phyloP scores from a whole-genome alignment of 2,113 vertebrate species.

The Tragelaphus imberbis region DNA sequence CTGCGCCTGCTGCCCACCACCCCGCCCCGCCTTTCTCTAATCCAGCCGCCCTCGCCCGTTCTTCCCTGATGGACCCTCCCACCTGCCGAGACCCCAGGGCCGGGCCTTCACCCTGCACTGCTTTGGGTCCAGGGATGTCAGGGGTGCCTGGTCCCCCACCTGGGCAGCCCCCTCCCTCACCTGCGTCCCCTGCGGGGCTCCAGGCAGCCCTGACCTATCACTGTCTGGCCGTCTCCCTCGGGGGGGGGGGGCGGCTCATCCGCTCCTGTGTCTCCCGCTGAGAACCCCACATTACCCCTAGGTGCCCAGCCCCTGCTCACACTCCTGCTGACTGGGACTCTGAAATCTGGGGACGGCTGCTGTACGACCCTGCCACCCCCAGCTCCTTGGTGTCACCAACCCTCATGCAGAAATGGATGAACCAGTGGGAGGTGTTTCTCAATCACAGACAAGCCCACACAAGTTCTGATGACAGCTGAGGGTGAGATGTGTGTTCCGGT shows the following conservation, averaged over 20 bases:
- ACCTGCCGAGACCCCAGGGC: too few relatives aligned
- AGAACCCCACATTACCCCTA: background rate
- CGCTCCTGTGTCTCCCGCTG: background rate
- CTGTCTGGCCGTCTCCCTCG: background rate
- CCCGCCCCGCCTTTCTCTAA: too few relatives aligned
- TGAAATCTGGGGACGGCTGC: background rate
- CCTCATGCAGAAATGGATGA: background rate
- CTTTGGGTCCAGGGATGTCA: background rate
- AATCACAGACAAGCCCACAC: background rate
- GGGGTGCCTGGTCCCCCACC: too few relatives aligned
- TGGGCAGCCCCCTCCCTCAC: too few relatives aligned
- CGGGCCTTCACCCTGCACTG: background rate
- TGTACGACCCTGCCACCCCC: background rate
- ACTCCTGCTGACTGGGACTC: background rate
- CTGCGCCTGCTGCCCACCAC: fast-evolving
- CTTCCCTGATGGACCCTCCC: too few relatives aligned
- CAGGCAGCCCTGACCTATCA: background rate
- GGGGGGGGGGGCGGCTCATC: background rate
- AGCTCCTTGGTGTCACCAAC: background rate
- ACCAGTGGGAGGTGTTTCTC: background rate
- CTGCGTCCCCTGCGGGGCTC: fast-evolving
- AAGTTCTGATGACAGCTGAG: background rate
- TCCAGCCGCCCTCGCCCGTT: fast-evolving
- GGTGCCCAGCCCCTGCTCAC: background rate
- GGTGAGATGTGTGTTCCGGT: too few relatives aligned